Evolutionary conservation across 35 echinoderm and acorn worm genomes (phyloP).

Genomic region (Lytechinus pictus): DNA sequence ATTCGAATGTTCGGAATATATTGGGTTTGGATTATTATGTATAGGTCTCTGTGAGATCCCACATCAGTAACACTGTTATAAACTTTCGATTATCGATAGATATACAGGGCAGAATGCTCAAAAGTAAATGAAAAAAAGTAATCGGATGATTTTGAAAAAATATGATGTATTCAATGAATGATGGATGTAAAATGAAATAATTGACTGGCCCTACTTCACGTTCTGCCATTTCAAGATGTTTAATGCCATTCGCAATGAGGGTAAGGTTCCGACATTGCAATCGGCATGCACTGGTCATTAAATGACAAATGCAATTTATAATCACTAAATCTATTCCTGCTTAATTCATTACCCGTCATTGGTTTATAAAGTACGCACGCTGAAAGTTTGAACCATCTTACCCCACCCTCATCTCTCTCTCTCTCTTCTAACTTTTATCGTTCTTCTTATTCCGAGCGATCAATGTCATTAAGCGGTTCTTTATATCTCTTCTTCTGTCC

Average conservation of each 20-base stretch:
- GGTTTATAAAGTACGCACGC: background rate
- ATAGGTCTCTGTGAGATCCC: too few relatives aligned
- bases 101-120: too few relatives aligned
- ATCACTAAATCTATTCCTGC: background rate
- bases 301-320: constrained; percentile 13
- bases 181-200: background rate
- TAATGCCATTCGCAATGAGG: background rate
- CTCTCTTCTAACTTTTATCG: background rate
- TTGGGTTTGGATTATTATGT: too few relatives aligned
- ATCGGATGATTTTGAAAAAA: background rate
- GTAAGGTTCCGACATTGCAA: background rate
- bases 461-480: constrained; percentile 32
- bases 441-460: constrained; percentile 1
- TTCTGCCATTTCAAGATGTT: background rate
- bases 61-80: too few relatives aligned
- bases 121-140: too few relatives aligned
- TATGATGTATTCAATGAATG: background rate
- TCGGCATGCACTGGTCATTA: background rate
- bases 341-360: background rate
- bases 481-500: background rate
- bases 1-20: too few relatives aligned
- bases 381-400: background rate
- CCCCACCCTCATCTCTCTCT: background rate
- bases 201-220: background rate
- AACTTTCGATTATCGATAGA: too few relatives aligned